Base-by-base conservation (phyloP, 2,797 vertebrate genomes). In the Sciurus vulgaris region DNA sequence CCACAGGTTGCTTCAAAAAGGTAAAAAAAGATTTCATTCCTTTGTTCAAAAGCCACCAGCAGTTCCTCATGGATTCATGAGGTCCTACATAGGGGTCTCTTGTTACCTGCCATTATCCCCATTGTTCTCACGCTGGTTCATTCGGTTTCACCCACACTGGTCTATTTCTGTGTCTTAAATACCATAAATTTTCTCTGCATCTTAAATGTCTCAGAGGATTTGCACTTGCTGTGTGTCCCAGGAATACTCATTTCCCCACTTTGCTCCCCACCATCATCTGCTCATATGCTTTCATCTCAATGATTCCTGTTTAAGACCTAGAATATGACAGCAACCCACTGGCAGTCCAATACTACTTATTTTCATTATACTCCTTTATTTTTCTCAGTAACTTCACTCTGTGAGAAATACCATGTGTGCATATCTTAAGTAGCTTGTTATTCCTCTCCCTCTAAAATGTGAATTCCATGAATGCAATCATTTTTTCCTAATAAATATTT, bases 161-260 rank as follows among this genome's bases (percentile, higher is more conserved):
- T 33, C 70, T 81, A 35, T 85, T 26, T 70, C 54, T 81, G 69
- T 79, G 86, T 95, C 44, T 89, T 17, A 92, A 86, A 73, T 33
- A 86, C 24, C 13, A 17, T 56, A 49, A 70, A 56, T 2, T 47
- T 1, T 63, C 2, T 74, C 13, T 35, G 54, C 14, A 33, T 59
- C 28, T 38, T 63, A 95, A 82, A 77, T 51, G 18, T 6, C 26
- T 61, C n/a, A 41, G 24, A 35, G 14, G 2, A 35, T 73, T 76
- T 69, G 22, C 28, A 51, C 3, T 51, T 82, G 26, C 44, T 82
- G 0, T 65, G 9, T 74, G 17, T 73, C 47, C 3, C 49, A 65
- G 5, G 9, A 86, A 44, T 44, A 13, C 0, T 78, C 20, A 10
- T 79, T 47, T n/a, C 67, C 13, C 12, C 67, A 26, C 0, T 15